Evolutionary conservation across 2,113 vertebrate genomes (phyloP).

Genomic region (Lepus americanus): DNA sequence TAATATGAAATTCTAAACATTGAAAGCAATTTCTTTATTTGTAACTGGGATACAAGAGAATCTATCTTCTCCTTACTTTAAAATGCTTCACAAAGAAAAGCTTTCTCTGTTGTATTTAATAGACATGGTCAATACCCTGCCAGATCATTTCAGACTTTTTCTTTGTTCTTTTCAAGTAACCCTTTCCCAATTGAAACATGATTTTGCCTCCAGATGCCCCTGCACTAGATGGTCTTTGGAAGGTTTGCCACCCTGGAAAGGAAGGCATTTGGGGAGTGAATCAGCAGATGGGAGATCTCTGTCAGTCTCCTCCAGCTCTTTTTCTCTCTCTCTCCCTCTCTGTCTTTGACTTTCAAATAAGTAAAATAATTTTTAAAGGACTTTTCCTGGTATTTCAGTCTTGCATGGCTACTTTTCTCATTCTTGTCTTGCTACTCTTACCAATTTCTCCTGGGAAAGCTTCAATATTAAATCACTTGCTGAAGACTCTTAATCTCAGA

Average conservation of each 20-base stretch:
- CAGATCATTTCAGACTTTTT: background rate
- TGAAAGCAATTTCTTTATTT: slow-evolving; percentile 26
- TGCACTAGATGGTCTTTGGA: background rate
- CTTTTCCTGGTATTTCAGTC: background rate
- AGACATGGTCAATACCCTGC: background rate
- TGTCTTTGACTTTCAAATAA: too few relatives aligned
- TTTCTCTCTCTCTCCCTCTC: too few relatives aligned
- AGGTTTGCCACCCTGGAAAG: slow-evolving; percentile 36
- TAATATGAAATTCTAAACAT: background rate
- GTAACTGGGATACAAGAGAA: background rate
- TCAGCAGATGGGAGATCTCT: too few relatives aligned
- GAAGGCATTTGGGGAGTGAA: background rate
- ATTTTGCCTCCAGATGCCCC: background rate
- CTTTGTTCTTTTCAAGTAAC: background rate
- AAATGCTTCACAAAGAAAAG: slow-evolving; percentile 7
- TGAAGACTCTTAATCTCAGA: slow-evolving; percentile 26
- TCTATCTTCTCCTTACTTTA: slow-evolving; percentile 23
- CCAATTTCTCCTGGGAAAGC: background rate
- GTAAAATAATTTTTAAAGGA: too few relatives aligned
- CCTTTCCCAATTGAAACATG: background rate
- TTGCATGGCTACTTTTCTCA: background rate
- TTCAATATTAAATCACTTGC: slow-evolving; percentile 49
- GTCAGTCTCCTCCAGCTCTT: too few relatives aligned
- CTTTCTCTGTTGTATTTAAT: background rate
- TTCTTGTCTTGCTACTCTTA: background rate